Evolutionary conservation across 2,888 invertebrate genomes (phyloP), one percentile per base, ranked within the genome.

Genomic region (Trissolcus japonicus): DNA sequence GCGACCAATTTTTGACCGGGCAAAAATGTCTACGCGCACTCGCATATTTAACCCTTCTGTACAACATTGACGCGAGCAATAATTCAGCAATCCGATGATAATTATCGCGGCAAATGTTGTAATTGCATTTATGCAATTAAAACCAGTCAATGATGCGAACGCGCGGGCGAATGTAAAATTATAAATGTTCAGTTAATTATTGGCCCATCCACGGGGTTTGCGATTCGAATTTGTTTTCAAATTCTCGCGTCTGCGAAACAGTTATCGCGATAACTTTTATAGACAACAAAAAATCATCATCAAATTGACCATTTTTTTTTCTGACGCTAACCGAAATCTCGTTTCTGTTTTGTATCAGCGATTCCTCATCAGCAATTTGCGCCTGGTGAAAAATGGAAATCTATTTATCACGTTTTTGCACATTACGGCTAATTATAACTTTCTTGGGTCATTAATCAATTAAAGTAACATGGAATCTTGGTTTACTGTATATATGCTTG

Each of bases 101-200:
- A 74, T 74, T 74, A 67, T 74, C 57, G 62, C 51, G 62, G 67
- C 57, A 74, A 74, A 67, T 57, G 66, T 67, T 73, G 65, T 73
- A 74, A 74, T 74, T 74, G 62, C 74, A 50, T 67, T 74, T 62
- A 67, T 68, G 68, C 75, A 69, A 68, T 75, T 63, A 69, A 75
- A 75, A 68, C 68, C 69, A 53, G 62, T 68, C 63, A 57, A 69
- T 69, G 48, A 68, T 68, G 63, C 63, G 19, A 46, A 51, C 41
- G 16, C 60, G 46, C 65, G 59, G 14, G 16, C 59, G 43, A 62
- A 17, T 51, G 57, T 25, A 25, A 16, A 16, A 14, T 16, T 46
- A 25, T 29, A 66, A 73, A 65, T 60, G 65, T 73, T 73, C 50
- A 21, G 60, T 66, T 72, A 60, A 72, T 72, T 72, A 72, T 65